Evolutionary conservation across 2,888 invertebrate genomes (phyloP), one percentile per base, ranked within the genome.

Genomic region (Ornithoptera priamus): DNA sequence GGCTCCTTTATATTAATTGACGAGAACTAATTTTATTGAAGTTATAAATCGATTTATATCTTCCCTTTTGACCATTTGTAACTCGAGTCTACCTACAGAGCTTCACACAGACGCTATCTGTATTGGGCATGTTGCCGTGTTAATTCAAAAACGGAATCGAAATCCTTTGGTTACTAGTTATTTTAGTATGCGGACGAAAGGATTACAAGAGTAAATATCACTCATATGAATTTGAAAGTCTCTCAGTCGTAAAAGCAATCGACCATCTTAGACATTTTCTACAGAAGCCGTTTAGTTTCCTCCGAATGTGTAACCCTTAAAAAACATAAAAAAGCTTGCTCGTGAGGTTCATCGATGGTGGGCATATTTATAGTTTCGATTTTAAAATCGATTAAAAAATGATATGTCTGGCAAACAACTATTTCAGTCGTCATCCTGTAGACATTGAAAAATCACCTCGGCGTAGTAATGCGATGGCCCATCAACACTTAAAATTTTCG

Each of bases 261-360:
- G 74, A 80, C 60, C 75, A 79, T 46, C 78, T 78, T 64, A 62
- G 76, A 0, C 76, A 78, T 1, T 78, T 71, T 62, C 64, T 80
- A 0, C 73, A 76, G 12, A 74, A 73, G 3, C 62, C 66, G 20
- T 75, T 76, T 58, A 68, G 67, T 75, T 8, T 46, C 74, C 15
- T 73, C 76, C 12, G 72, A 80, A 30, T 81, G 78, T 42, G 78
- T 42, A 79, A 78, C 20, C 73, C 78, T 0, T 46, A 80, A 0
- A 80, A 78, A 64, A 72, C 70, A 75, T 8, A 78, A 80, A 68
- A 71, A 79, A 80, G 7, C 57, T 81, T 0, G 39, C 76, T 0
- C 78, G 79, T 1, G 58, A 78, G 0, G 50, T 50, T 15, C 75
- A 78, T 46, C n/a, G 79, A 4, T 80, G 79, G 78, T 79, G 77